A percentile compares a stretch with the other conserved stretches of the same genome.
Conservation (phyloP, 2,797 vertebrate genomes). For the Rachycentron canadum region DNA sequence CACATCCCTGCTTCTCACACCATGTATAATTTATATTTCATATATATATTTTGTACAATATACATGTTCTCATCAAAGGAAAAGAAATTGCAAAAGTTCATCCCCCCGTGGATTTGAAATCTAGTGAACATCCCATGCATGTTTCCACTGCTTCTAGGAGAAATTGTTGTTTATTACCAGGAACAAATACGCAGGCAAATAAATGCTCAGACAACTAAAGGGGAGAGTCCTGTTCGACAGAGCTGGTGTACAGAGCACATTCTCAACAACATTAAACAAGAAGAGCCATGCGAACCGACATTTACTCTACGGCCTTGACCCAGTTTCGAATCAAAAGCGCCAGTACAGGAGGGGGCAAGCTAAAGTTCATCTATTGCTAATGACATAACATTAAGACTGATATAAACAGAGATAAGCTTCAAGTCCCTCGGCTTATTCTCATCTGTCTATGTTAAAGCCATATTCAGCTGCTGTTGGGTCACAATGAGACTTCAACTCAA, state of each 20-base stretch:
- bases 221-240: slow-evolving; percentile 50
- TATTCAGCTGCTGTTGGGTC: slow-evolving; percentile 45
- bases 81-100: too few relatives aligned
- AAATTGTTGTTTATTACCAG: slow-evolving; percentile 72
- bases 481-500: slow-evolving; percentile 47
- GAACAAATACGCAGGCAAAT: slow-evolving; percentile 76
- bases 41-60: slow-evolving; percentile 86
- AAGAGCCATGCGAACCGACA: slow-evolving; percentile 76
- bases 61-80: slow-evolving; percentile 81
- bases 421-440: slow-evolving; percentile 34
- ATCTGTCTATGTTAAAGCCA: slow-evolving; percentile 35
- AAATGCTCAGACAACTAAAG: slow-evolving; percentile 67
- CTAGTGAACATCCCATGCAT: slow-evolving; percentile 81
- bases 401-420: slow-evolving; percentile 36
- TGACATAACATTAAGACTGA: slow-evolving; percentile 46
- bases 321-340: slow-evolving; percentile 43
- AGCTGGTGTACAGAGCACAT: slow-evolving; percentile 75
- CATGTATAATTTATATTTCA: slow-evolving; percentile 80
- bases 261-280: slow-evolving; percentile 76
- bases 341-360: slow-evolving; percentile 38
- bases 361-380: slow-evolving; percentile 59
- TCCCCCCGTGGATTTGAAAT: slow-evolving; percentile 54
- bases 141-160: slow-evolving; percentile 76
- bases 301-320: slow-evolving; percentile 55
- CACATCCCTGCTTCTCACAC: slow-evolving; percentile 83